Percentiles rank a stretch among this genome's conserved stretches.
Evolutionary conservation across 2,797 vertebrate species (phyloP).

Genomic region (Karalla daura): DNA sequence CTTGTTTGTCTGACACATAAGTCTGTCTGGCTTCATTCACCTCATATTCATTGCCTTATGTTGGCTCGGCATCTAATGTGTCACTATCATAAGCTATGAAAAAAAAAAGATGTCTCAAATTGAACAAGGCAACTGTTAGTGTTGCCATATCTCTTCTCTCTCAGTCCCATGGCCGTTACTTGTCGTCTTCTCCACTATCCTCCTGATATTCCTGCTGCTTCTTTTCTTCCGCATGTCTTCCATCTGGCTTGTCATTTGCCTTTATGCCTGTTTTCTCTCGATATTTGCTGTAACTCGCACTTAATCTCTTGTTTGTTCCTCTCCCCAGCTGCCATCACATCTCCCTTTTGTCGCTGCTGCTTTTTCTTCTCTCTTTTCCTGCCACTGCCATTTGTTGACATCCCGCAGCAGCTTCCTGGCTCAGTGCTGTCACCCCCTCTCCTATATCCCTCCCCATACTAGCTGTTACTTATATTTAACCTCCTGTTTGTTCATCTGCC

Average conservation of each 20-base stretch:
- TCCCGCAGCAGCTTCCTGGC: neutral
- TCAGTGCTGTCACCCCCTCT: slow-evolving; percentile 11
- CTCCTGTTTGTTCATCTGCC: slow-evolving; percentile 45
- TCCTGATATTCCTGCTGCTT: slow-evolving; percentile 2
- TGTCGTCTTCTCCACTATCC: neutral
- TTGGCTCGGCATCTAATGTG: neutral
- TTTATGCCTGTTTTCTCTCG: slow-evolving; percentile 13
- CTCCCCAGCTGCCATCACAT: slow-evolving; percentile 18
- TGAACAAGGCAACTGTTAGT: slow-evolving; percentile 21
- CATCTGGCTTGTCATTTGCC: slow-evolving; percentile 35
- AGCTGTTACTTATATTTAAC: slow-evolving; percentile 43
- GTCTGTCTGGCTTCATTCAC: slow-evolving; percentile 7
- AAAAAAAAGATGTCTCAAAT: slow-evolving; percentile 11
- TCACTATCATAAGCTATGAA: neutral
- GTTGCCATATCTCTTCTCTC: slow-evolving; percentile 10
- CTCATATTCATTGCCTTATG: neutral
- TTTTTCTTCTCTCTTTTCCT: slow-evolving; percentile 16
- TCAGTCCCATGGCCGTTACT: slow-evolving; percentile 15
- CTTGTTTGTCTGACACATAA: slow-evolving; percentile 34
- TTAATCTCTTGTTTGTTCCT: slow-evolving; percentile 57
- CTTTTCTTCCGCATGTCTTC: slow-evolving; percentile 14
- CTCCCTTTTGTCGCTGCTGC: slow-evolving; percentile 9
- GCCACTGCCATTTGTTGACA: slow-evolving; percentile 1
- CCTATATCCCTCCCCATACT: slow-evolving; percentile 29
- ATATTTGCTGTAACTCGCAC: slow-evolving; percentile 50